Evolutionary conservation across 2,888 invertebrate species (phyloP), one percentile per base, ranked within the genome.

Genomic region (Lysandra bellargus): DNA sequence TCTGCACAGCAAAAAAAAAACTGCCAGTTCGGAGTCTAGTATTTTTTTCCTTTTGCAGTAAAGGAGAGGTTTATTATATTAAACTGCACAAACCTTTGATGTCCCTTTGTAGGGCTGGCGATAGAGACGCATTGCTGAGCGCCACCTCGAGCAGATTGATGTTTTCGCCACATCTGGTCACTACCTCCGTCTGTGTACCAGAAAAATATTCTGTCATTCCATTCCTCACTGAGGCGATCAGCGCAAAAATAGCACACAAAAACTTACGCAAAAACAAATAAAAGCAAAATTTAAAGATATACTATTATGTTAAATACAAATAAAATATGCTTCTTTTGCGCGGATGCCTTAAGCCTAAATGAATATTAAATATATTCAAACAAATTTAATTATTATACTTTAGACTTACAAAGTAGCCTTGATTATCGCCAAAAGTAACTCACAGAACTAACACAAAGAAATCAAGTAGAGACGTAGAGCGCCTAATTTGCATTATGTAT

Each of bases 161-260:
- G 92, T 98, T 98, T 87, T 98, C 98, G 85, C 97, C 96, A 94
- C 98, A 98, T 81, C 97, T 97, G 81, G 96, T 96, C 88, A 97
- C 95, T 87, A 98, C 95, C 95, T 98, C 98, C 90, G 96, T 96
- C 98, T 98, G 93, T 85, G 88, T 86, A 90, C 87, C 87, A 88
- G 90, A 91, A 91, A 87, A 57, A 87, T 82, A 83, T 83, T 84
- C 85, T 84, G 83, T 84, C 84, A 84, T 85, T 81, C 75, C 79
- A 83, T 76, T 23, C 75, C 30, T 37, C 14, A 83, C 81, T 78
- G 17, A 81, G 77, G 49, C 76, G 79, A 80, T 82, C 80, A 82
- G 69, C 69, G 69, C 69, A 37, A 69, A 69, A 69, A 69, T 69
- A 5, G 69, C 69, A 69, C 14, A 37, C 69, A 69, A 69, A 69